A percentile compares a stretch with the other conserved stretches of the same genome.
Evolutionary conservation across 2,888 invertebrate genomes (phyloP).

Genomic region (Hyposoter didymator): DNA sequence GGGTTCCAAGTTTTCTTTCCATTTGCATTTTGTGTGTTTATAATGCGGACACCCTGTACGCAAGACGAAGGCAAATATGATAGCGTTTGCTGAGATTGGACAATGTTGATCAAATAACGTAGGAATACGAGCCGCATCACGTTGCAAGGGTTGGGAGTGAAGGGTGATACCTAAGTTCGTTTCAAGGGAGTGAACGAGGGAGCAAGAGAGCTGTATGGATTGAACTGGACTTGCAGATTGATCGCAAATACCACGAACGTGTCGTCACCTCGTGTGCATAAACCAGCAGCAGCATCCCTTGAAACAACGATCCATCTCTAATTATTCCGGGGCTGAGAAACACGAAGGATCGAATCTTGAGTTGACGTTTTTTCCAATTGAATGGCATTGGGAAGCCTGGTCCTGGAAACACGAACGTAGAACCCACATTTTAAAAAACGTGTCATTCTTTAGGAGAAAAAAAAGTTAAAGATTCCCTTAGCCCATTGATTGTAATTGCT

Average conservation of each 20-base stretch:
- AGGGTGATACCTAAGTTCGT: neutral
- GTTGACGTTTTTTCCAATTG: neutral
- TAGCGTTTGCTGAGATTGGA: conserved; percentile 58
- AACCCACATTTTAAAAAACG: no score
- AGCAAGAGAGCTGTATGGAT: conserved; percentile 28
- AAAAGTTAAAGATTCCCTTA: neutral
- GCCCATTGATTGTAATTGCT: neutral
- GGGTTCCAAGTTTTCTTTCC: neutral
- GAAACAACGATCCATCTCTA: conserved; percentile 8
- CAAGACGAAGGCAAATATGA: conserved; percentile 28
- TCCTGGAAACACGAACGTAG: no score
- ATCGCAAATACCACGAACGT: conserved; percentile 53
- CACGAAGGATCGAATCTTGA: neutral
- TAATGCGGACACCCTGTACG: conserved; percentile 1
- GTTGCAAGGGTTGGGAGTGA: neutral
- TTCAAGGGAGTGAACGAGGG: conserved; percentile 8
- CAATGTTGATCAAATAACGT: conserved; percentile 60
- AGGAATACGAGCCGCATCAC: conserved; percentile 47
- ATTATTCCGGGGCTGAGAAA: neutral
- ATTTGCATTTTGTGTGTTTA: neutral
- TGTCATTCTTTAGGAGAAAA: neutral
- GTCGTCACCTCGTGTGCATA: conserved; percentile 19
- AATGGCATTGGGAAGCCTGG: no score
- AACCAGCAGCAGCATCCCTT: conserved; percentile 1
- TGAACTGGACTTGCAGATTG: conserved; percentile 55